A percentile compares a stretch with the other conserved stretches of the same genome.
Conservation (phyloP, 2,888 invertebrate species). For the Hydraecia micacea region DNA sequence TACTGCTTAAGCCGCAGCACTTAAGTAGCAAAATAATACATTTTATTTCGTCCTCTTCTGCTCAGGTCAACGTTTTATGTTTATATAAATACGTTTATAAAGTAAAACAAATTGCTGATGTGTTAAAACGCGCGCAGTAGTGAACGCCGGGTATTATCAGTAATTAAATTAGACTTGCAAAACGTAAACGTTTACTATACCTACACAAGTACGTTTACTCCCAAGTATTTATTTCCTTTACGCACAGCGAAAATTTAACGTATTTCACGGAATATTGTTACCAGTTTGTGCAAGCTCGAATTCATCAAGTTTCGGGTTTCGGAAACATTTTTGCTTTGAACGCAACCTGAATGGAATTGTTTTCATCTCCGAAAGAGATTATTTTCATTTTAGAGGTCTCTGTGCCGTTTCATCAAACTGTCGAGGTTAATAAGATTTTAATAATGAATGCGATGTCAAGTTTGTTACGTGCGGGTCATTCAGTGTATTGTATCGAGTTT, state of each 20-base stretch:
- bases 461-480: constrained; percentile 56
- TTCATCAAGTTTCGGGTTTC: constrained; percentile 51
- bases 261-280: constrained; percentile 48
- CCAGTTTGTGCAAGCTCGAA: constrained; percentile 41
- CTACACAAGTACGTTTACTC: constrained; percentile 42
- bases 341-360: constrained; percentile 48
- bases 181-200: constrained; percentile 44
- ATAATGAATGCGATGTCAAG: constrained; percentile 77
- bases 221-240: constrained; percentile 49
- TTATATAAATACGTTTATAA: constrained; percentile 45
- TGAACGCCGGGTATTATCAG: constrained; percentile 62
- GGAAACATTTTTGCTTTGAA: constrained; percentile 55
- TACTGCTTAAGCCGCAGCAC: background rate
- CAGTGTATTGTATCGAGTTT: constrained; percentile 53
- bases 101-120: constrained; percentile 52
- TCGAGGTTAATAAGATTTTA: constrained; percentile 78
- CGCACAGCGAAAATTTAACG: constrained; percentile 42
- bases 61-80: constrained; percentile 33
- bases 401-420: constrained; percentile 68
- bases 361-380: constrained; percentile 59
- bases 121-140: constrained; percentile 57
- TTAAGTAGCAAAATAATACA: constrained; percentile 1
- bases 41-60: constrained; percentile 18
- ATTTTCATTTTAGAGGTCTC: constrained; percentile 68
- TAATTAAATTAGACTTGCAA: constrained; percentile 71